Base-by-base conservation (phyloP, 2,888 invertebrate genomes). In the Leptothorax acervorum region DNA sequence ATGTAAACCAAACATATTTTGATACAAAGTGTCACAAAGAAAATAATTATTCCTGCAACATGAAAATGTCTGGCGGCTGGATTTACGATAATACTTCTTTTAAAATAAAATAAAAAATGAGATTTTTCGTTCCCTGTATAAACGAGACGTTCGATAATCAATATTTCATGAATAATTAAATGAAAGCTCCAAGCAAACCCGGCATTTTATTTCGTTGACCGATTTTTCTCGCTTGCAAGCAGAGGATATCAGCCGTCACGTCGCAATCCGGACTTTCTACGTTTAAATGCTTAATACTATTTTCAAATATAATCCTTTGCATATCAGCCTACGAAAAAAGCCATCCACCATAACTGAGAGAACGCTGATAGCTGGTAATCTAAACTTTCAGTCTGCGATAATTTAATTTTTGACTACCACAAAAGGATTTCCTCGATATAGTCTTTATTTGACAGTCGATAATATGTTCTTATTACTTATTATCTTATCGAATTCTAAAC, bases 301-400 rank as follows among this genome's bases (percentile, higher is more conserved):
- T 83, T 83, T 51, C 51, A 60, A 62, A 83, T 78, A 78, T 83
- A 83, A 83, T 57, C 76, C 65, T 73, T 48, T 15, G 35, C 60
- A 57, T 60, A 48, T 81, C 39, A 73, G 74, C 5, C 15, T 6
- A 35, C 39, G 1, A 9, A 48, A n/a, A 63, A n/a, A 63, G 39
- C 9, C 48, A 39, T 48, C 39, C n/a, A 23, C 3, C n/a, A 18
- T 70, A 63, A 83, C 62, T 51, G 48, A 39, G 1, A 18, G 60
- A 73, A 42, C 18, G 48, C 12, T 53, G 55, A 63, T 63, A 70
- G 39, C 53, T 45, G 18, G 11, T 11, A n/a, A 31, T 57, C 23
- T 79, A 39, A 8, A 39, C 12, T 28, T 76, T 6, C 31, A 35
- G 18, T 15, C 11, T 18, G 8, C 9, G 12, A 42, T 66, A 70